phyloP scores from a whole-genome alignment of 2,888 invertebrate genomes.

The Macrophya alboannulata region DNA sequence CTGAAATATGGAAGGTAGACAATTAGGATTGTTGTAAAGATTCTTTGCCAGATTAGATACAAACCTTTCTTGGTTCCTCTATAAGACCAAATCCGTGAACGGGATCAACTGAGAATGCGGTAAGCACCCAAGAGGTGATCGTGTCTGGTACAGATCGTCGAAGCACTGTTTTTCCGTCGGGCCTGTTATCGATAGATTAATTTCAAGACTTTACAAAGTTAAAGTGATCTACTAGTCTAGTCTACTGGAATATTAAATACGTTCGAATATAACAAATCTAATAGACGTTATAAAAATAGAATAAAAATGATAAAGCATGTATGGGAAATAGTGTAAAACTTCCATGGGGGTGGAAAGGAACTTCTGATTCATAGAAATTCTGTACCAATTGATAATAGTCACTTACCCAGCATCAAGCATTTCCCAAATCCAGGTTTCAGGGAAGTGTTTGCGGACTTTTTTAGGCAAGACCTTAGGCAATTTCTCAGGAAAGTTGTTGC shows the following conservation, averaged over 20 bases:
- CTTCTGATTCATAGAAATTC: neutral
- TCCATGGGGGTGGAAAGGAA: neutral
- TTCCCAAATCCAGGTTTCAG: slow-evolving; percentile 89
- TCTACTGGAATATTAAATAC: no score
- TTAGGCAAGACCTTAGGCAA: no score
- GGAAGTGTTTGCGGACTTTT: slow-evolving; percentile 85
- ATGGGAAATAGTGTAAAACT: neutral
- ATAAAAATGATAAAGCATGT: neutral
- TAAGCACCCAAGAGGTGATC: slow-evolving; percentile 92
- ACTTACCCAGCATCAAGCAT: slow-evolving; percentile 83
- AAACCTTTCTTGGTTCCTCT: slow-evolving; percentile 84
- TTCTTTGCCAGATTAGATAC: slow-evolving; percentile 20
- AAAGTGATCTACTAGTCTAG: no score
- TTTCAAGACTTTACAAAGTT: neutral
- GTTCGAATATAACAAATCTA: no score
- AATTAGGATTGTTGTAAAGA: neutral
- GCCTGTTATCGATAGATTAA: slow-evolving; percentile 71
- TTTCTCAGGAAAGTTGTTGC: no score
- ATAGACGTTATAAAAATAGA: neutral
- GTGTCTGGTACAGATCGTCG: slow-evolving; percentile 89
- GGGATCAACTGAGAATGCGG: slow-evolving; percentile 91
- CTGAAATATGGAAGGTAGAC: slow-evolving; percentile 71
- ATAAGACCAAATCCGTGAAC: slow-evolving; percentile 90
- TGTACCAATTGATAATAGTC: slow-evolving; percentile 64
- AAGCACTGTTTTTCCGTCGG: slow-evolving; percentile 81